Base-by-base conservation (phyloP, 2,888 invertebrate species). In the Leptinotarsa peninsularis region DNA sequence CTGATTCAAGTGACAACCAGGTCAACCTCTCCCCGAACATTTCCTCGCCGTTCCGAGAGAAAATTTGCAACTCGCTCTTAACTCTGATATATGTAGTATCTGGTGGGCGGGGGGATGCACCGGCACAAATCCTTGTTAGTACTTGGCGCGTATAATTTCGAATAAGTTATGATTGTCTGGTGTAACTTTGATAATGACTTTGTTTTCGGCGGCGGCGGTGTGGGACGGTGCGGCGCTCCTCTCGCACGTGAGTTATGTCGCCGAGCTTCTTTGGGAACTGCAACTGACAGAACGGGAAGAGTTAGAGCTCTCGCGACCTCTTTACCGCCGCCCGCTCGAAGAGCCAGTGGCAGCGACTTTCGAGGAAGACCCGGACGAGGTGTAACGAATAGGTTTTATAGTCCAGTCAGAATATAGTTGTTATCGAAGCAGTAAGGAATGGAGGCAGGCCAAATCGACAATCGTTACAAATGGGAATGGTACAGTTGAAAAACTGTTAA, bases 161-260 rank as follows among this genome's bases (percentile, higher is more conserved):
- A 78, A 78, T 84, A 83, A 84, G 82, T 84, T 84, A 84, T 82
- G 83, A 84, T 84, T 84, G 84, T 84, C 84, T 84, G 82, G 81
- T 78, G 81, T 81, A 83, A 85, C 81, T 85, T 84, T 80, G 80
- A 81, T 85, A 85, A 85, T 83, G 84, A 84, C 83, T 83, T 75
- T 85, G 84, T 85, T 85, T 85, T 84, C 83, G 52, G 52, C 43
- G 80, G 81, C 79, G 76, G 74, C 66, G 60, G 75, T 67, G 70
- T 54, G 66, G 21, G 68, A 71, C 71, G 49, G 67, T 58, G 56
- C 56, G 58, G 67, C 49, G 69, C 58, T 69, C 43, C 49, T 67
- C 27, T 66, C 49, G 43, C 68, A 67, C 67, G 70, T 76, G 73
- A 73, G 67, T 76, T 76, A 76, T 76, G 67, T 70, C 69, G 66